These are phyloP conservation scores for Junonia oenone DNA, from an alignment of 2,888 invertebrate genomes.

Conservation along the genomic window DNA sequence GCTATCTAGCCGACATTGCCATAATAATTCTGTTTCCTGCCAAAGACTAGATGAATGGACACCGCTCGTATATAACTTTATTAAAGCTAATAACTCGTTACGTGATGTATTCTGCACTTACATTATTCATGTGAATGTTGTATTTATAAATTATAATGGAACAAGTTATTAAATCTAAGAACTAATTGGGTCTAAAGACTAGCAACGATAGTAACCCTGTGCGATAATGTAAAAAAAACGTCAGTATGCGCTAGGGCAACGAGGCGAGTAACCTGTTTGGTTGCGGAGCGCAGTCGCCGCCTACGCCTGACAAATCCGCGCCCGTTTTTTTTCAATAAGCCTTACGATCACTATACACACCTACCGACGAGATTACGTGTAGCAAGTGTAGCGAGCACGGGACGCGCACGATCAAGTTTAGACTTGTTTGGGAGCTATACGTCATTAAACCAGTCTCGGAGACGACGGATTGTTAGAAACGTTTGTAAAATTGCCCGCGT, in stretches of 20 bases:
- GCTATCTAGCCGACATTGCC: conserved; percentile 33
- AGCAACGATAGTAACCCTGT: conserved; percentile 51
- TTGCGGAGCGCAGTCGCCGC: conserved; percentile 54
- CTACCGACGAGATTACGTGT: conserved; percentile 30
- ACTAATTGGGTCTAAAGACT: conserved; percentile 11
- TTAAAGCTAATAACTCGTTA: conserved; percentile 3
- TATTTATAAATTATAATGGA: conserved; percentile 7
- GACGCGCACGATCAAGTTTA: conserved; percentile 55
- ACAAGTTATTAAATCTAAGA: conserved; percentile 8
- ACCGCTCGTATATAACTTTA: conserved; percentile 3
- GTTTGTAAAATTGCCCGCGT: conserved; percentile 29
- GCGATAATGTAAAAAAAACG: conserved; percentile 58
- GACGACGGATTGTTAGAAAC: conserved; percentile 30
- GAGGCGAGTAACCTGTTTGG: conserved; percentile 67
- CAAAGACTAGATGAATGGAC: conserved; percentile 25
- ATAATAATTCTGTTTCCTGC: conserved; percentile 43
- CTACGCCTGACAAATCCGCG: conserved; percentile 74
- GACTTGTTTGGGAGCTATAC: conserved; percentile 50
- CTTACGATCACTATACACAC: conserved; percentile 31
- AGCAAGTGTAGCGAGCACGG: conserved; percentile 33
- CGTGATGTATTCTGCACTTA: not conserved
- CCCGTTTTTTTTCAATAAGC: conserved; percentile 44
- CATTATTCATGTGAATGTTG: conserved; percentile 7
- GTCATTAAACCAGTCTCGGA: conserved; percentile 32
- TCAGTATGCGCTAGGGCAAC: conserved; percentile 56